These are phyloP conservation scores for Harpegnathos saltator DNA, from an alignment of 1,140 invertebrate species.

Conservation along the genomic window DNA sequence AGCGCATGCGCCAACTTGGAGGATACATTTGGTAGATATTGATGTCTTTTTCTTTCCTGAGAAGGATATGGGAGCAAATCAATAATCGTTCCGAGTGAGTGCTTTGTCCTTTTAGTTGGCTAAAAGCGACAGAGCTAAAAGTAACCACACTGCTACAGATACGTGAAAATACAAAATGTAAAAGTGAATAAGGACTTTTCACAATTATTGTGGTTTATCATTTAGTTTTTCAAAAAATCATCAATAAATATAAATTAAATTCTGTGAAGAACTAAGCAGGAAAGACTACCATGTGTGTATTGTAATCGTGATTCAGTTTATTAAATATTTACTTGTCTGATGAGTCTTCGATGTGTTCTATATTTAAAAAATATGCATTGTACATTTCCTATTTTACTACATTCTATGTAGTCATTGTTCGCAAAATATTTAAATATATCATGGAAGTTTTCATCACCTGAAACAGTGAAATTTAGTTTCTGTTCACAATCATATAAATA, in stretches of 20 bases:
- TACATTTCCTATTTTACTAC: background rate
- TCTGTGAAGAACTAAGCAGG: no score
- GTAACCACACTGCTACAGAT: no score
- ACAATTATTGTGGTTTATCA: background rate
- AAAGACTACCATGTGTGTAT: no score
- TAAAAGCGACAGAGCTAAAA: no score
- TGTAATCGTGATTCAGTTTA: no score
- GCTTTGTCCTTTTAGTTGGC: no score
- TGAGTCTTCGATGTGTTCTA: background rate
- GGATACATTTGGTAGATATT: no score
- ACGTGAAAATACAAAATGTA: background rate
- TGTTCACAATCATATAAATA: conserved; percentile 8
- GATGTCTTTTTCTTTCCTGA: background rate
- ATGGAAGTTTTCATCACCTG: conserved; percentile 62
- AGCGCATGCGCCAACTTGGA: conserved; percentile 28
- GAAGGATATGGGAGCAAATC: no score
- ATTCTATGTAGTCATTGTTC: conserved; percentile 51
- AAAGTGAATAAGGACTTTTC: background rate
- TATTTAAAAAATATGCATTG: conserved; percentile 32
- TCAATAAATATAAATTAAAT: no score
- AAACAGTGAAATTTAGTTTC: conserved; percentile 52
- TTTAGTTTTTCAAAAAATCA: no score
- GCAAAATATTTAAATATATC: conserved; percentile 63
- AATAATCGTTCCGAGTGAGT: no score
- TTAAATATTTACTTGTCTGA: no score